Evolutionary conservation across 2,888 invertebrate species (phyloP), one percentile per base, ranked within the genome.

Genomic region (Hypsopygia costalis): DNA sequence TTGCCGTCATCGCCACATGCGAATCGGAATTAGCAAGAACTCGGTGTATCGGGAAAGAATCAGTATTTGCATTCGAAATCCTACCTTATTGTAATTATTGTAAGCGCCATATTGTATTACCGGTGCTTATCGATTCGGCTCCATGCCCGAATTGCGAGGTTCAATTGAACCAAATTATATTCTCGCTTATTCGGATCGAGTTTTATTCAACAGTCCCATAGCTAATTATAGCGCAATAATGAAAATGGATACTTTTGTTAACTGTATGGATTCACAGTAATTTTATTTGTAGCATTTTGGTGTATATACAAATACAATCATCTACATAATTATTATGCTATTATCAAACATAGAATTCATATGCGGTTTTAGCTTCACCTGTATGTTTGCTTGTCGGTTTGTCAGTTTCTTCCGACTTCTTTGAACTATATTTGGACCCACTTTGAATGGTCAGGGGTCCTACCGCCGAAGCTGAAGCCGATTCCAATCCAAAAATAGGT

Each of bases 1-100:
- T 68, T 60, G 60, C 69, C 69, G 70, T 75, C 71, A 71, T 72
- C 69, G 68, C 70, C 78, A 80, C 75, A 76, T 75, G 79, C 69
- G 78, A 73, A 68, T 72, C 53, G 73, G 68, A 73, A 79, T 78
- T 74, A 77, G 74, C 69, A 69, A 70, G 60, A 66, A 62, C 62
- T 64, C 54, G 52, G 54, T 66, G 59, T 68, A 71, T 67, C 53
- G 64, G 56, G 45, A 59, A 64, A 52, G 60, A 65, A 59, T 46
- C 34, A 51, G 45, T 33, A 52, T 58, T 59, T 55, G 35, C 59
- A 62, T 52, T 55, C 51, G 41, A 76, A 69, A 64, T 54, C 49
- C 31, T 33, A 55, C 67, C 52, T 55, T 71, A 61, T 55, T 40
- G 28, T 52, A 32, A 34, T 41, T 36, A 10, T 4, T 5, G 37